phyloP scores from a whole-genome alignment of 2,888 invertebrate genomes.

The Rapana venosa region DNA sequence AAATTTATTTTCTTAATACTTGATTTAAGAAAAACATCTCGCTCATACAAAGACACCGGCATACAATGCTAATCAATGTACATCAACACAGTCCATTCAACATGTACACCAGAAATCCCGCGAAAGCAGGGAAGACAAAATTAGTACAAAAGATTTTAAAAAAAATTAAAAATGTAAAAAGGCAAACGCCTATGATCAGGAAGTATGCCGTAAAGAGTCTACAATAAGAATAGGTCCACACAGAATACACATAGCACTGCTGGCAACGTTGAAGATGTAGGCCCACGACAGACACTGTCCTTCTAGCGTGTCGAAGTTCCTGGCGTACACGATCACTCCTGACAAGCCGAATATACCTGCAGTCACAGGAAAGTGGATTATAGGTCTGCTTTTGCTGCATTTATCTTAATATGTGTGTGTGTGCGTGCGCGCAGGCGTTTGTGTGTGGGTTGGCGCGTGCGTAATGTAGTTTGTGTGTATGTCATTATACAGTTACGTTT shows the following conservation, averaged over 20 bases:
- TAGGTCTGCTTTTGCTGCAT: background rate
- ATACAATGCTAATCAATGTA: no score
- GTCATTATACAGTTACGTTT: background rate
- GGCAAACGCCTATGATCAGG: background rate
- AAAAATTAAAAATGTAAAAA: background rate
- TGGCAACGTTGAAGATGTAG: constrained; percentile 32
- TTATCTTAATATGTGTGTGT: background rate
- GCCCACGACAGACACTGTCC: constrained; percentile 30
- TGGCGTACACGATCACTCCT: constrained; percentile 18
- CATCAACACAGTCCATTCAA: no score
- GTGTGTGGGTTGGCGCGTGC: background rate
- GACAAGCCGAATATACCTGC: constrained; percentile 7
- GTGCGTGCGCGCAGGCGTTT: background rate
- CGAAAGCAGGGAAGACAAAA: no score
- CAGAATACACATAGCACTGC: constrained; percentile 10
- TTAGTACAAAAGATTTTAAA: background rate
- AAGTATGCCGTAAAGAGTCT: background rate
- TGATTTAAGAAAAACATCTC: no score
- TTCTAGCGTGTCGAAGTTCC: background rate
- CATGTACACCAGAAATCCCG: no score
- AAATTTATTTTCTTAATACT: no score
- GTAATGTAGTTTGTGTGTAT: background rate
- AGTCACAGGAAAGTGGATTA: background rate
- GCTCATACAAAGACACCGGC: no score
- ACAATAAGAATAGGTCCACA: constrained; percentile 29